Evolutionary conservation across 2,888 invertebrate genomes (phyloP), one percentile per base, ranked within the genome.

Genomic region (Drosophila planitibia): DNA sequence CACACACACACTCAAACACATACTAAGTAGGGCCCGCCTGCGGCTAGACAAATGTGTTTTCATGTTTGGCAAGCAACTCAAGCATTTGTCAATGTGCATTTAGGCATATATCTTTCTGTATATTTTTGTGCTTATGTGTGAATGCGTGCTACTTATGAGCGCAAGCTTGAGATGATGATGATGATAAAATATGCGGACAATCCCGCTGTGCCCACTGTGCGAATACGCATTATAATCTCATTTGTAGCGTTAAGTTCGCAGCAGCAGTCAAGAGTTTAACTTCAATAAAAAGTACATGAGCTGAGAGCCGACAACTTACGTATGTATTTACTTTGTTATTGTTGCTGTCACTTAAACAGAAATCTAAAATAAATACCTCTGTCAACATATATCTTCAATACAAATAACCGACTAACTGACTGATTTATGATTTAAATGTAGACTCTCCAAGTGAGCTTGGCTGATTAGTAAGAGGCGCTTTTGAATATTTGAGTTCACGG

Each of bases 61-160:
- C 68, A 65, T 82, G 83, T 81, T 74, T 65, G 79, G 72, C 75
- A 68, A 73, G 68, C 79, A 79, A 57, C 79, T 81, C 57, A 59
- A 79, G 67, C 81, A 81, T 81, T 81, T 81, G 81, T 81, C 81
- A 81, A 79, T 75, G 62, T 81, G 79, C 81, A 81, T 78, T 66
- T 72, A 64, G 57, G 54, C 53, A 55, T 37, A 62, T 30, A 57
- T 39, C 6, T 60, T 16, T 52, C 19, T 65, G 39, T 25, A 4
- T 47, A 14, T 22, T 4, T 7, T 7, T 22, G 47, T 47, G 4
- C 14, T 1, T 7, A 7, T n/a, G 5, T n/a, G 49, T 51, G 19
- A 53, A 25, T 58, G 37, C 37, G 39, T 33, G 37, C 53, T 44
- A 61, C 53, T 71, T 32, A 71, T 57, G 30, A 57, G n/a, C 30